Evolutionary conservation across 2,888 invertebrate genomes (phyloP), one percentile per base, ranked within the genome.

Genomic region (Alloplasta piceator): DNA sequence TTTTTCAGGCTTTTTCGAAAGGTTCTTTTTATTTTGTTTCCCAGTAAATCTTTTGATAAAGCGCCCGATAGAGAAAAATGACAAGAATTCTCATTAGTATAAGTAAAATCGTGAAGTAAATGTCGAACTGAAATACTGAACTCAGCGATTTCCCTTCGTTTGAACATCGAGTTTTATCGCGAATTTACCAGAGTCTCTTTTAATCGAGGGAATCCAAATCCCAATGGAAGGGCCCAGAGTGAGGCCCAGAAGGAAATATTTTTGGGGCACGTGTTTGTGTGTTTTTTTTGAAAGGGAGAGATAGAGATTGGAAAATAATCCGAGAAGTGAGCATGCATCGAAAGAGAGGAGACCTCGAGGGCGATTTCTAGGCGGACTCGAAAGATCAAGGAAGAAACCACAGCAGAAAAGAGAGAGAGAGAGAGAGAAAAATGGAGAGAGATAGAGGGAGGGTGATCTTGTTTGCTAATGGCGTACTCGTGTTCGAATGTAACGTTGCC

Each of bases 401-500:
- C 26, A 26, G 26, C 26, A 26, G 26, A 26, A 26, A 26, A 26
- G 1, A 26, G 26, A 26, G 26, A 26, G 78, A 72, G 83, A 64
- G 71, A 82, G 76, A 84, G 79, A 85, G 87, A 86, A 86, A 87
- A 86, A 26, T 1, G 26, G 26, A 26, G 26, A 26, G 26, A 1
- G 26, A 26, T 26, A 26, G 26, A 26, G 3, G 87, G 87, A 86
- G 89, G 89, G 89, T 88, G 90, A 90, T 90, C 90, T 89, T 90
- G 90, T 90, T 90, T 88, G 91, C 91, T 91, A 91, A 91, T 91
- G 91, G 91, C 89, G 89, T 90, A 91, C 90, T 89, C 91, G 89
- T 91, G 91, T 91, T 90, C 89, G 87, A 88, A 89, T 90, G 90
- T 91, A 88, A 84, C 82, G 90, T 88, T 88, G 88, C 86, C 85